Conservation (phyloP, 2,797 vertebrate genomes). For the Catharus ustulatus region DNA sequence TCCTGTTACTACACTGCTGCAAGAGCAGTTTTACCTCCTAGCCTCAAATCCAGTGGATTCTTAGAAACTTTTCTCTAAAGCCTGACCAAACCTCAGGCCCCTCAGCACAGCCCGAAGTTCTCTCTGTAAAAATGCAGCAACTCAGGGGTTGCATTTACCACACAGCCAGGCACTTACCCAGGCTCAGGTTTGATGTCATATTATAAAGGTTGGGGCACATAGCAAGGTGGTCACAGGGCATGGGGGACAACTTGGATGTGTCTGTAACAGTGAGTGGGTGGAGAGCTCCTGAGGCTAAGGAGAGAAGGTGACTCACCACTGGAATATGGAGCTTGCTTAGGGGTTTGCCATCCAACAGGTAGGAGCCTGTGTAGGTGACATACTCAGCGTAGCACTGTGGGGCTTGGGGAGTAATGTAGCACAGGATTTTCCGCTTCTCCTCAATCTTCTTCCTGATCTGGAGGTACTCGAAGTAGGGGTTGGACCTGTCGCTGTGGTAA, state of each 20-base stretch:
- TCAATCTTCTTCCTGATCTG: slow-evolving; percentile 99
- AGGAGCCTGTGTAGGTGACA: slow-evolving; percentile 98
- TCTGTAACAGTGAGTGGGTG: background rate
- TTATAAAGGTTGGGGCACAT: background rate
- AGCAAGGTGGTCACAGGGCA: rapidly evolving
- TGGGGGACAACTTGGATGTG: background rate
- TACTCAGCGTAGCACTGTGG: slow-evolving; percentile 99
- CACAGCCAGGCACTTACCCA: background rate
- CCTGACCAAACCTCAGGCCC: background rate
- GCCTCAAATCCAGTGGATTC: background rate
- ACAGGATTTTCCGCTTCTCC: slow-evolving; percentile 97
- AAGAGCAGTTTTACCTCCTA: background rate
- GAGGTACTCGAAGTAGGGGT: slow-evolving; percentile 98
- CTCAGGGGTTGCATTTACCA: background rate
- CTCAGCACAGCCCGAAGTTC: background rate
- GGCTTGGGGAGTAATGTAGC: slow-evolving; percentile 96
- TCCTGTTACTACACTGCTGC: background rate
- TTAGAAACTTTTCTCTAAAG: background rate
- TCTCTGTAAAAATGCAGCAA: background rate
- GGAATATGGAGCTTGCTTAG: slow-evolving; percentile 99
- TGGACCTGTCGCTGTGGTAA: slow-evolving; percentile 97
- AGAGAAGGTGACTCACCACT: slow-evolving; percentile 85
- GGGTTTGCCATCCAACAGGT: slow-evolving; percentile 96
- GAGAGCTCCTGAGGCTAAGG: background rate
- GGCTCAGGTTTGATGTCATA: background rate